Percentiles rank a stretch among this genome's conserved stretches.
These are phyloP conservation scores for Xestia xanthographa DNA, from an alignment of 2,888 invertebrate genomes.

Conservation along the genomic window DNA sequence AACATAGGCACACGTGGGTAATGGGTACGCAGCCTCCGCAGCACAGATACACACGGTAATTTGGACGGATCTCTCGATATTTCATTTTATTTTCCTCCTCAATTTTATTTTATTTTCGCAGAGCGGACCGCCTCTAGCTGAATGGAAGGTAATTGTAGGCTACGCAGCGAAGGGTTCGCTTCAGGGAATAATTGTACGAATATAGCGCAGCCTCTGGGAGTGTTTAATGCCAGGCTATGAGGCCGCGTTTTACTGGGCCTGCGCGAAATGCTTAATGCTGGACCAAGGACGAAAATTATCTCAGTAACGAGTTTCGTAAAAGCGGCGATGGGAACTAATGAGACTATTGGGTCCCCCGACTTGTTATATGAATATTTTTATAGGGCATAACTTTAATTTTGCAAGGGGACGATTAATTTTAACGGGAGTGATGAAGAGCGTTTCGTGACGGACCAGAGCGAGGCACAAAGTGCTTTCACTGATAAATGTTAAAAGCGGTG, in stretches of 20 bases:
- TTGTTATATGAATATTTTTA: slow-evolving; percentile 87
- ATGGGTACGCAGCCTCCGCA: slow-evolving; percentile 72
- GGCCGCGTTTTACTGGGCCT: slow-evolving; percentile 82
- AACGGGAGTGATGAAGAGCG: slow-evolving; percentile 75
- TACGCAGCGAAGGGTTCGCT: slow-evolving; percentile 86
- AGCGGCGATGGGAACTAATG: slow-evolving; percentile 88
- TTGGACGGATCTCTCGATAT: slow-evolving; percentile 84
- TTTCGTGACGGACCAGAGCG: slow-evolving; percentile 55
- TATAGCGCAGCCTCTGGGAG: slow-evolving; percentile 87
- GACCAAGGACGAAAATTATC: slow-evolving; percentile 89
- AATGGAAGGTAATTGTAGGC: slow-evolving; percentile 89
- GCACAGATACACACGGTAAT: slow-evolving; percentile 77
- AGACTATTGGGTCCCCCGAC: slow-evolving; percentile 84
- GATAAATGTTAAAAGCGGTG: slow-evolving; percentile 75
- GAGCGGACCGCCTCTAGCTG: slow-evolving; percentile 83
- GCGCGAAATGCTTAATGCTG: slow-evolving; percentile 84
- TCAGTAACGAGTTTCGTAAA: slow-evolving; percentile 87
- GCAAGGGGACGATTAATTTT: slow-evolving; percentile 84
- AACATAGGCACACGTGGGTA: slow-evolving; percentile 62
- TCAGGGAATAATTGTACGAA: slow-evolving; percentile 89
- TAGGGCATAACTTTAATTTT: slow-evolving; percentile 86
- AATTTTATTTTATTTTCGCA: slow-evolving; percentile 86
- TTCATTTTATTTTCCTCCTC: slow-evolving; percentile 87
- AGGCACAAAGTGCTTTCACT: slow-evolving; percentile 71
- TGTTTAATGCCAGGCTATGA: slow-evolving; percentile 88